Evolutionary conservation across 2,113 vertebrate genomes (phyloP).

Genomic region (Prunella fulvescens): DNA sequence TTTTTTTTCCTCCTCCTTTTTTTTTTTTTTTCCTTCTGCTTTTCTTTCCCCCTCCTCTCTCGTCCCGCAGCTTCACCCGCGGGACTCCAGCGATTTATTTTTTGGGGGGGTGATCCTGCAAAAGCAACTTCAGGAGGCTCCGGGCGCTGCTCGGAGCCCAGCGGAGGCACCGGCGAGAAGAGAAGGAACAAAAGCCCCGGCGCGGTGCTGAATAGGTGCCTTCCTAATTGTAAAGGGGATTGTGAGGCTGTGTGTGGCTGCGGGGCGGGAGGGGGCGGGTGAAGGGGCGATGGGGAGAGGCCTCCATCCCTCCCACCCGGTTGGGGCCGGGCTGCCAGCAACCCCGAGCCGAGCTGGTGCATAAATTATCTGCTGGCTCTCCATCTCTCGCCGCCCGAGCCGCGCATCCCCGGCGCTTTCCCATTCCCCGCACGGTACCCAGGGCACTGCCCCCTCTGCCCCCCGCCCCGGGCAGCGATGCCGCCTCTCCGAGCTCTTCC

Average conservation of each 20-base stretch:
- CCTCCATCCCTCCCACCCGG: slow-evolving; percentile 31
- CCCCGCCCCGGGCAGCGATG: background rate
- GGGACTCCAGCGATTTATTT: background rate
- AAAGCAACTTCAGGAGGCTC: background rate
- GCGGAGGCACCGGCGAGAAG: background rate
- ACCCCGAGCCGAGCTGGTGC: slow-evolving; percentile 48
- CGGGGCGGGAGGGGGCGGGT: slow-evolving; percentile 42
- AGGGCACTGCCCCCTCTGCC: background rate
- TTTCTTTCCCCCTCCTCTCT: background rate
- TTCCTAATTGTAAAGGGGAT: slow-evolving; percentile 15
- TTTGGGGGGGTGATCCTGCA: background rate
- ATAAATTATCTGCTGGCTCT: slow-evolving; percentile 32
- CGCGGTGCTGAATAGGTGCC: slow-evolving; percentile 45
- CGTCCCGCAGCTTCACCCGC: background rate
- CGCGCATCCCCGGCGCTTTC: background rate
- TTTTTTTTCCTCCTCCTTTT: background rate
- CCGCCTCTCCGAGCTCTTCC: background rate
- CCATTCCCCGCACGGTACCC: background rate
- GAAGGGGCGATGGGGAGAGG: slow-evolving; percentile 45
- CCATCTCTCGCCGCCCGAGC: background rate
- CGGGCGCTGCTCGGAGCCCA: background rate
- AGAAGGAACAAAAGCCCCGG: slow-evolving; percentile 57
- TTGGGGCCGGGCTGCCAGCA: slow-evolving; percentile 47
- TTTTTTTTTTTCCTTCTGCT: background rate
- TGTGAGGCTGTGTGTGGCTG: slow-evolving; percentile 9